Evolutionary conservation across 2,888 invertebrate genomes (phyloP).

Genomic region (Polydrusus tereticollis): DNA sequence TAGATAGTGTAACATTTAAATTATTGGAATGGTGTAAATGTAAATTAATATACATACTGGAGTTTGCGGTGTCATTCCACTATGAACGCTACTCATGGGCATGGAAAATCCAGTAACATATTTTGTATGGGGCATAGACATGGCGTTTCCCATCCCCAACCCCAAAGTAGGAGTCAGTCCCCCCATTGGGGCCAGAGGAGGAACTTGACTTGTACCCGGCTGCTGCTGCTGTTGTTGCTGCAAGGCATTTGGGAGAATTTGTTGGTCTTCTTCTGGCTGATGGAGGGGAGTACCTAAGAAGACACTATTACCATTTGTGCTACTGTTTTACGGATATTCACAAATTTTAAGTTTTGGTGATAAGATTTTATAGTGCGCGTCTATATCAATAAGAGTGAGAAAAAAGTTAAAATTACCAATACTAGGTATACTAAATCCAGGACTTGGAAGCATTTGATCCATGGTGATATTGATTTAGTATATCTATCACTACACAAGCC

Average conservation of each 20-base stretch:
- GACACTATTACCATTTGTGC: too few relatives aligned
- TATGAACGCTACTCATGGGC: conserved; percentile 77
- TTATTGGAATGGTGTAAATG: too few relatives aligned
- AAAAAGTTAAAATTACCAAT: conserved; percentile 75
- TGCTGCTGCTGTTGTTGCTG: conserved; percentile 77
- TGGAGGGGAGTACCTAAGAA: conserved; percentile 86
- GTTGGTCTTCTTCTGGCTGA: conserved; percentile 92
- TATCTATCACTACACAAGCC: neutral
- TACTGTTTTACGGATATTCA: too few relatives aligned
- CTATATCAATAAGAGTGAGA: too few relatives aligned
- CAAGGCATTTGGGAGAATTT: conserved; percentile 87
- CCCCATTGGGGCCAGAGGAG: conserved; percentile 72
- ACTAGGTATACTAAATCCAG: conserved; percentile 89
- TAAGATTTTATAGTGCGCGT: too few relatives aligned
- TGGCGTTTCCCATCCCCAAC: conserved; percentile 74
- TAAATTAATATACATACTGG: conserved; percentile 72
- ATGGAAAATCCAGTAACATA: conserved; percentile 83
- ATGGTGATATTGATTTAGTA: conserved; percentile 67
- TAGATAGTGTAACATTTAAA: too few relatives aligned
- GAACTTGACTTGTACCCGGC: conserved; percentile 67
- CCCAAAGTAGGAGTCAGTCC: conserved; percentile 72
- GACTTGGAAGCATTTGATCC: conserved; percentile 94
- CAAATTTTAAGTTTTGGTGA: too few relatives aligned
- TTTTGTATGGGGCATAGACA: conserved; percentile 78
- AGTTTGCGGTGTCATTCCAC: conserved; percentile 86